Evolutionary conservation across 2,888 invertebrate species (phyloP), one percentile per base, ranked within the genome.

Genomic region (Pocota personata): DNA sequence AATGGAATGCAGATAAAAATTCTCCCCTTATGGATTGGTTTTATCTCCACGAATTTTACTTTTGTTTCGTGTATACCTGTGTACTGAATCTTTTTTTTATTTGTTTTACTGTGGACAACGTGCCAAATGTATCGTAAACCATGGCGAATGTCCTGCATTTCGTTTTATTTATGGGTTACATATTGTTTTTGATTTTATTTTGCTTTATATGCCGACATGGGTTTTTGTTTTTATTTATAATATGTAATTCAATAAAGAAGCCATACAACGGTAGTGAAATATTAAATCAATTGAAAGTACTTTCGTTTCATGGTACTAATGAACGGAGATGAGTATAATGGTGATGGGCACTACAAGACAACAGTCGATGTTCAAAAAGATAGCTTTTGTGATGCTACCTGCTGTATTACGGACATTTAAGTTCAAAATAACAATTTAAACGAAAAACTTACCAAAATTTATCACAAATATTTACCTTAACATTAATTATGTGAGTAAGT

Each of bases 1-100:
- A 48, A 58, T 52, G 50, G 50, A 37, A 35, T 62, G 32, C 52
- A 35, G 78, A 79, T 72, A 72, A 79, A 79, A 78, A 46, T 78
- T 46, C 12, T 24, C 57, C 24, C 37, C 19, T 32, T 12, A 58
- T 27, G 57, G 43, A 69, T 32, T n/a, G 24, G 37, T 35, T 73
- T 73, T 73, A 73, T 73, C 52, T 52, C 30, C 62, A 62, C 14
- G 14, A n/a, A 40, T 62, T 43, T 52, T 40, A 73, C 37, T 50
- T 43, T 66, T 55, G 43, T 55, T 35, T 50, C 30, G 37, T 16
- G n/a, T 6, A 37, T 57, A 71, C 55, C 67, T 67, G 58, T 37
- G 10, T 10, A 24, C 0, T 30, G 43, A 4, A 40, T 24, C 24
- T 6, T 10, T 1, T n/a, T 21, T 72, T 35, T 72, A 43, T 75